Percentiles rank a stretch among this genome's conserved stretches.
These are phyloP conservation scores for Leuciscus waleckii DNA, from an alignment of 2,797 vertebrate genomes.

Conservation along the genomic window DNA sequence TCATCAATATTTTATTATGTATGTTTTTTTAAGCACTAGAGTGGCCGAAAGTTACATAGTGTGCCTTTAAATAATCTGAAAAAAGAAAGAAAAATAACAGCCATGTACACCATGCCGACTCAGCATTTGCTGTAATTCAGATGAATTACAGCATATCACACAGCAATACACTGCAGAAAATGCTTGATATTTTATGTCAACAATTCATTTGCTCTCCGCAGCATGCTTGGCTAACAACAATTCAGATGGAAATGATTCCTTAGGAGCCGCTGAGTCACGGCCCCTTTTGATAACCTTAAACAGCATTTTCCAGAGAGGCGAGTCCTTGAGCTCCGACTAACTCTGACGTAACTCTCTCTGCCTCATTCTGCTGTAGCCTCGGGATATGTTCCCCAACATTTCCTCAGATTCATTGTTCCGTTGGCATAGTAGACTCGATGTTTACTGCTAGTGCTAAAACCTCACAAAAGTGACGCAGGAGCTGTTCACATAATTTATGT, in stretches of 20 bases:
- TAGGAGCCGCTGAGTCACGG: slow-evolving; percentile 34
- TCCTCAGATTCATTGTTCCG: not conserved
- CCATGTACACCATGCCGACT: not conserved
- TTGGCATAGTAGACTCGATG: not conserved
- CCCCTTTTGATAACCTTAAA: slow-evolving; percentile 28
- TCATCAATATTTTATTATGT: too few relatives aligned
- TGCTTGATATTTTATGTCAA: not conserved
- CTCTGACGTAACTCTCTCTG: slow-evolving; percentile 20
- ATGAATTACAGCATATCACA: not conserved
- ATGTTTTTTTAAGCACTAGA: too few relatives aligned
- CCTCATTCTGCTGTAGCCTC: slow-evolving; percentile 18
- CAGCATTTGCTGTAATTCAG: not conserved
- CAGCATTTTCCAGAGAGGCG: slow-evolving; percentile 3
- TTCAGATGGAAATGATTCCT: slow-evolving; percentile 46
- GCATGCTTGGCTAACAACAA: not conserved
- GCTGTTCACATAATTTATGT: not conserved
- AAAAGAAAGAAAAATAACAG: not conserved
- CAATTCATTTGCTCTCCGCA: not conserved
- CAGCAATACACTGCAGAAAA: not conserved
- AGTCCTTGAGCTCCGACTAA: slow-evolving; percentile 17
- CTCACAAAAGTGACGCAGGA: not conserved
- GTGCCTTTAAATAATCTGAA: not conserved
- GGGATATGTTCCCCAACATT: not conserved
- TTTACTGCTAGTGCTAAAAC: not conserved
- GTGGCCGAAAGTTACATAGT: not conserved